Evolutionary conservation across 1,140 invertebrate species (phyloP), one percentile per base, ranked within the genome.

Genomic region (Thaumetopoea pityocampa): DNA sequence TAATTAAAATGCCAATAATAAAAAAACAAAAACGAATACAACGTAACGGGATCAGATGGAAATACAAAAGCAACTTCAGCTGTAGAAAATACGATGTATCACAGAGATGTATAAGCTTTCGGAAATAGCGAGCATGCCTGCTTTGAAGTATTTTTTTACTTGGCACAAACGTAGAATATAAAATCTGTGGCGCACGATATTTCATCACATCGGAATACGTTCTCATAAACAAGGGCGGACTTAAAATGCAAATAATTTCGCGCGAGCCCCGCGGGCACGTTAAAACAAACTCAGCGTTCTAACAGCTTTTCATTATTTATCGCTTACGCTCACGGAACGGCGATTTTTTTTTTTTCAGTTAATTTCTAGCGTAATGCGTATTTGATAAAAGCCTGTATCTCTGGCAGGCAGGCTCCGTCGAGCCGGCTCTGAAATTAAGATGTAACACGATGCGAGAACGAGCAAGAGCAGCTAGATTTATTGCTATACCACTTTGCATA

Each of bases 391-490:
- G 68, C 70, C 72, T 64, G 68, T 81, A 80, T 82, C 78, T 80
- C 67, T 67, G 56, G 66, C 67, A 54, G 60, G 67, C 72, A 79
- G 74, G 67, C 76, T 74, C 69, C 73, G 71, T 59, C 67, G 72
- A 70, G 73, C 72, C 68, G 69, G 70, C 66, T 71, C 68, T 78
- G 79, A 85, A 86, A 86, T 86, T 86, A 86, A 86, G 85, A 86
- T 86, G 85, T 86, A 86, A 86, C 85, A 86, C 85, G 85, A 86
- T 86, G 83, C 85, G 85, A 83, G 81, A 85, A 86, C 85, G 85
- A 85, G 78, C 78, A 80, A 83, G 79, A 83, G 67, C 78, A 67
- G 70, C 67, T 76, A 85, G 85, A 86, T 86, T 86, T 86, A 86
- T 86, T 80, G 76, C 81, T 80, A 77, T 78, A 83, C 85, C 83